These are phyloP conservation scores for Tragelaphus oryx DNA, from an alignment of 2,797 vertebrate genomes.

Conservation along the genomic window DNA sequence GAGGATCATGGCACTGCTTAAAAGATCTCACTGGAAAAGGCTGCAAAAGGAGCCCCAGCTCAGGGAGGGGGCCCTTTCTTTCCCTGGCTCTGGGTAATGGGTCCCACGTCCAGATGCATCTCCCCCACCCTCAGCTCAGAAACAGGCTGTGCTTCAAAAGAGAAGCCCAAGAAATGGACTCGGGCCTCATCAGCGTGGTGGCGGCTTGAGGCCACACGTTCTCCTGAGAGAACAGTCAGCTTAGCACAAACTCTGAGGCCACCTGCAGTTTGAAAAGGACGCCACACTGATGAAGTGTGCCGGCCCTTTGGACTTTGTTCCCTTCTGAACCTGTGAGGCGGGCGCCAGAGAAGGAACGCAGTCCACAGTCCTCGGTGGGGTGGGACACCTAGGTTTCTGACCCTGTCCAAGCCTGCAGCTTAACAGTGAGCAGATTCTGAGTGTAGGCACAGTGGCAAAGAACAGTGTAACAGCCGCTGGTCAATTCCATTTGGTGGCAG, in stretches of 20 bases:
- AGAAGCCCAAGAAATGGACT: not conserved
- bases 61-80: not conserved
- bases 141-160: slow-evolving; percentile 47
- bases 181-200: not conserved
- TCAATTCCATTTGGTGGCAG: slow-evolving; percentile 83
- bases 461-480: slow-evolving; percentile 89
- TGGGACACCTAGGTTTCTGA: slow-evolving; percentile 69
- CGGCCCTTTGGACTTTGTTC: not conserved
- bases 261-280: not conserved
- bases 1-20: slow-evolving; percentile 65
- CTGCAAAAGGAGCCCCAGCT: not conserved
- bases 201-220: not conserved
- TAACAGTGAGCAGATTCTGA: slow-evolving; percentile 81
- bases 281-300: not conserved
- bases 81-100: not conserved
- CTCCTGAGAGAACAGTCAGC: not conserved
- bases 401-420: slow-evolving; percentile 89
- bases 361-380: not conserved
- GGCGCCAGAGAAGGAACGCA: not conserved
- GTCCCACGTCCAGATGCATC: not conserved
- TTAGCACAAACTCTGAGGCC: not conserved
- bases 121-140: not conserved
- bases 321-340: not conserved
- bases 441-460: slow-evolving; percentile 96
- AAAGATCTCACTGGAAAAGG: slow-evolving; percentile 38